phyloP scores from a whole-genome alignment of 2,888 invertebrate species.

The Epirrhoe alternata region DNA sequence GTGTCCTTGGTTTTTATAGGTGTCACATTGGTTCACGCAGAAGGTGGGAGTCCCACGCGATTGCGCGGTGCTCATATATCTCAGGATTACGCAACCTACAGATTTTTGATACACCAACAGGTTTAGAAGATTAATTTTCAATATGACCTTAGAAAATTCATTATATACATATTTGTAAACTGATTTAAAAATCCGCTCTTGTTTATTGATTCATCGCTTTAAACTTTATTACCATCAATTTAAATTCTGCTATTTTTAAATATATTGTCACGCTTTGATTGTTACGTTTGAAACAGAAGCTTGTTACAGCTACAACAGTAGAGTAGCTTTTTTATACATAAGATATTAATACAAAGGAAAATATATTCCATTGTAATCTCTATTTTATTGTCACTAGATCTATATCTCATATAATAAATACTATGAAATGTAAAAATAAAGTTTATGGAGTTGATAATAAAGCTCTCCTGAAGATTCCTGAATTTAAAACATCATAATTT shows the following conservation, averaged over 20 bases:
- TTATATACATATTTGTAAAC: constrained; percentile 53
- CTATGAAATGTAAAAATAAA: too few relatives aligned
- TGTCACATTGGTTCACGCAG: constrained; percentile 59
- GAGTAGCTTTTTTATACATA: too few relatives aligned
- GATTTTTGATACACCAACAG: constrained; percentile 58
- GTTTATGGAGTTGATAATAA: too few relatives aligned
- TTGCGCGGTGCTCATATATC: constrained; percentile 58
- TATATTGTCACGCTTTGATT: neutral
- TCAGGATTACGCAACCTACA: constrained; percentile 63
- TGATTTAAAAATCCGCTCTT: constrained; percentile 48
- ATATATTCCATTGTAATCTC: too few relatives aligned
- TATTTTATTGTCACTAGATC: too few relatives aligned
- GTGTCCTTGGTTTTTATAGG: constrained; percentile 74
- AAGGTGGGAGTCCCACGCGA: constrained; percentile 62
- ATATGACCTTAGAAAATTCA: constrained; percentile 54
- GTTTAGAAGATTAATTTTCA: constrained; percentile 63
- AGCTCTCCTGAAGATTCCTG: too few relatives aligned
- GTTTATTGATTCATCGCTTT: constrained; percentile 50
- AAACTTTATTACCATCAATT: constrained; percentile 49
- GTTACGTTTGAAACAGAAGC: too few relatives aligned
- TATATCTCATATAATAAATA: too few relatives aligned
- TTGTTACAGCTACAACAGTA: too few relatives aligned
- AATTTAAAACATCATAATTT: too few relatives aligned
- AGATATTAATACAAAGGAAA: too few relatives aligned
- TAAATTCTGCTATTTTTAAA: constrained; percentile 42